These are phyloP conservation scores for Xestia rhomboidea DNA, from an alignment of 2,888 invertebrate genomes.

Conservation along the genomic window DNA sequence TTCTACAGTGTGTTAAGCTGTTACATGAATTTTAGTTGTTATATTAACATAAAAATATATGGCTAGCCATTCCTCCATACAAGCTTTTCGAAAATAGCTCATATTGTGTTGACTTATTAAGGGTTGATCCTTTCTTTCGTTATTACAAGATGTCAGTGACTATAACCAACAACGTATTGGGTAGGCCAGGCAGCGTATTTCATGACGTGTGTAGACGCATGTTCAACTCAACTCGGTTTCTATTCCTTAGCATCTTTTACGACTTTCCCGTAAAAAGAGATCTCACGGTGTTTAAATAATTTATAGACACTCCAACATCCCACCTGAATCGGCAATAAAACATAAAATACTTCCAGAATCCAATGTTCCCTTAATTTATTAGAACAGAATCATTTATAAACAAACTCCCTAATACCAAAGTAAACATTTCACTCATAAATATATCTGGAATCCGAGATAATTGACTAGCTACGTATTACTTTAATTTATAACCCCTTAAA, in stretches of 20 bases:
- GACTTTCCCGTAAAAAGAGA: constrained; percentile 27
- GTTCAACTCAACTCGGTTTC: not conserved
- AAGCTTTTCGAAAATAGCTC: not conserved
- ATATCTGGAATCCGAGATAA: constrained; percentile 75
- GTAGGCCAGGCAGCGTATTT: not conserved
- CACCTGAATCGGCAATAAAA: constrained; percentile 48
- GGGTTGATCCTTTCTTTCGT: not conserved
- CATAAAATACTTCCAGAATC: constrained; percentile 37
- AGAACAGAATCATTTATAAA: constrained; percentile 46
- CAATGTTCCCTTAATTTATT: constrained; percentile 36
- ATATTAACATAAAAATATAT: not conserved
- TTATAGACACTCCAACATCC: constrained; percentile 41
- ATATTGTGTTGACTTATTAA: not conserved
- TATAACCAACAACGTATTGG: not conserved
- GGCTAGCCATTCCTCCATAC: not conserved
- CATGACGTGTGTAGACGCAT: constrained; percentile 10
- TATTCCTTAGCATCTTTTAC: constrained; percentile 41
- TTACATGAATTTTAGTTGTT: not conserved
- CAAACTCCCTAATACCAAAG: constrained; percentile 49
- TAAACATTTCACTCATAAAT: constrained; percentile 67
- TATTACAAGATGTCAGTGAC: not conserved
- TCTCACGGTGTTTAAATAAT: constrained; percentile 41
- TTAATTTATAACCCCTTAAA: constrained; percentile 87
- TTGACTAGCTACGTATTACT: constrained; percentile 84
- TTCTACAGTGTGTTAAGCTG: not conserved